Conservation (phyloP, 2,113 vertebrate genomes). For the Lamprotornis superbus region DNA sequence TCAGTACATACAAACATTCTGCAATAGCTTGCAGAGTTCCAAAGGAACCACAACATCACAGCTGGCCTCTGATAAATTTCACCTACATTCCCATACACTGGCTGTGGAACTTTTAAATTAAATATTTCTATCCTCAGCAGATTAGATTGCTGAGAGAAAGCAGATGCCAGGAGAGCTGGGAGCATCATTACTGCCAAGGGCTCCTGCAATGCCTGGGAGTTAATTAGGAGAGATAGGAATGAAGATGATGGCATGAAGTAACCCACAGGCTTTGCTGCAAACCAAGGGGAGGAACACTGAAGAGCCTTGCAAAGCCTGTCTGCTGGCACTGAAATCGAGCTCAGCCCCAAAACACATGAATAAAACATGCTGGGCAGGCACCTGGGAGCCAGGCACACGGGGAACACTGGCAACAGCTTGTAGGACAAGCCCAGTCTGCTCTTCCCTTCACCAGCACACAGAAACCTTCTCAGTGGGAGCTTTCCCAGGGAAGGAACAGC, state of each 20-base stretch:
- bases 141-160: neutral
- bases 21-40: neutral
- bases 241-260: neutral
- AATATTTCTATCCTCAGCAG: constrained; percentile 4
- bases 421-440: fast-evolving
- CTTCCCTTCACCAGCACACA: neutral
- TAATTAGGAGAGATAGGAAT: constrained; percentile 8
- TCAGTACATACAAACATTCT: neutral
- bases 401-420: neutral
- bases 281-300: neutral
- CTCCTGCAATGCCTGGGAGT: neutral
- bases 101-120: neutral
- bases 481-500: neutral
- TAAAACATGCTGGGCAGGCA: neutral
- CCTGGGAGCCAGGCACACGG: neutral
- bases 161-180: constrained; percentile 31
- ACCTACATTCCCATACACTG: neutral
- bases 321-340: neutral
- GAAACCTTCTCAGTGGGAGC: neutral
- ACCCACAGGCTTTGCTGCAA: neutral
- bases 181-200: neutral
- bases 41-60: neutral
- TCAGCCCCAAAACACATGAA: neutral
- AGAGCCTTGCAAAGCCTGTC: neutral
- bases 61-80: neutral